These are phyloP conservation scores for Chaunax sp. DNA, from an alignment of 2,797 vertebrate species.

Conservation along the genomic window DNA sequence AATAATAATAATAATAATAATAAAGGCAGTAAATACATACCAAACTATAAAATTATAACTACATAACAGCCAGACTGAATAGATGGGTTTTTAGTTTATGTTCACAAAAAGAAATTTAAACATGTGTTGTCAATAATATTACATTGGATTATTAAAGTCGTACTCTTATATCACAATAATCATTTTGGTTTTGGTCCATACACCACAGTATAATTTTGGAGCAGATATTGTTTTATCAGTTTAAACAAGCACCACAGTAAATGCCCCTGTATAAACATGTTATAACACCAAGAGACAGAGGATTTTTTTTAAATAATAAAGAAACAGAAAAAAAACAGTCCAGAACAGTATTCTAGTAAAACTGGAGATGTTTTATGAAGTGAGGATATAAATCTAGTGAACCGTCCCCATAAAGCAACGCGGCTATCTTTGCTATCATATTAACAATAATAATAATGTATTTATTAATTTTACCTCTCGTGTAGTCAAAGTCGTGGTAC, in stretches of 20 bases:
- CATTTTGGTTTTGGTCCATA: background rate
- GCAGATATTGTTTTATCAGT: background rate
- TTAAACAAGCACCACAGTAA: background rate
- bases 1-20: no score
- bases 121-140: background rate
- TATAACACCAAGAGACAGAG: background rate
- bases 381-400: no score
- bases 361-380: no score
- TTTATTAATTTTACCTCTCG: conserved; percentile 36
- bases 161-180: background rate
- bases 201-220: background rate
- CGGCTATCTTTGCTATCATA: no score
- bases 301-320: background rate
- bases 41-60: no score
- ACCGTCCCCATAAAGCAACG: no score
- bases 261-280: background rate
- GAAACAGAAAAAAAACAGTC: no score
- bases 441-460: background rate
- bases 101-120: background rate
- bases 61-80: no score
- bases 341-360: no score
- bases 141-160: background rate
- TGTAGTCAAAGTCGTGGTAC: background rate
- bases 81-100: background rate
- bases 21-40: no score